Evolutionary conservation across 2,888 invertebrate species (phyloP).

Genomic region (Rhorus exstirpatorius): DNA sequence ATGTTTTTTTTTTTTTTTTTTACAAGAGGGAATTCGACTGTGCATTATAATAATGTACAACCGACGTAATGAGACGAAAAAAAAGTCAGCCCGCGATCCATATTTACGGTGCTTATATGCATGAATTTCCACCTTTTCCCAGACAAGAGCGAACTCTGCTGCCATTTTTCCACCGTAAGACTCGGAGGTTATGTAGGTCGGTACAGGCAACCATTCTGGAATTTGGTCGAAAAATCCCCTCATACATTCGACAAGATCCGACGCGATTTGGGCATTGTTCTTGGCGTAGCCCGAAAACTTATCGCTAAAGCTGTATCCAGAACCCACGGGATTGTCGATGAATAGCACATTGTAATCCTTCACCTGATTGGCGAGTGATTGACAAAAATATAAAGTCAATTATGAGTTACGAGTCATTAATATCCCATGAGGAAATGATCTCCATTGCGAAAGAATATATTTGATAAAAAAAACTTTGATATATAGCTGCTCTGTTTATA

Average conservation of each 20-base stretch:
- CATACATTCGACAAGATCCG: constrained; percentile 92
- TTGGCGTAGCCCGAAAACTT: constrained; percentile 86
- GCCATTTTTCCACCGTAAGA: constrained; percentile 98
- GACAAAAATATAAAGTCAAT: too few species aligned
- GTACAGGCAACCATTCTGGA: constrained; percentile 91
- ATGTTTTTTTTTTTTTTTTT: too few species aligned
- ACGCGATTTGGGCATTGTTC: constrained; percentile 90
- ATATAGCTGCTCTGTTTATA: too few species aligned
- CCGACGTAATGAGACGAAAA: neutral
- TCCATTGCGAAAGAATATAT: too few species aligned
- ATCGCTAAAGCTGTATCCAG: constrained; percentile 94
- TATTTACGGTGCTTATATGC: neutral
- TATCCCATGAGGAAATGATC: too few species aligned
- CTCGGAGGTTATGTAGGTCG: constrained; percentile 95
- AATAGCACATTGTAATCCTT: constrained; percentile 94
- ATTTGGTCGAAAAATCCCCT: constrained; percentile 89
- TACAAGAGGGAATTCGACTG: too few species aligned
- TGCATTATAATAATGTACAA: too few species aligned
- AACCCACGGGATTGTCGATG: constrained; percentile 96
- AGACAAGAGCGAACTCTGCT: constrained; percentile 90
- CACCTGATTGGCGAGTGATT: constrained; percentile 86
- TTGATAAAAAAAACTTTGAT: too few species aligned
- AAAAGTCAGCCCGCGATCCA: neutral
- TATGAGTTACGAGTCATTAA: too few species aligned
- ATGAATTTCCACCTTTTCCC: constrained; percentile 86